Evolutionary conservation across 1,140 invertebrate species (phyloP), one percentile per base, ranked within the genome.

Genomic region (Cyclargus thomasi): DNA sequence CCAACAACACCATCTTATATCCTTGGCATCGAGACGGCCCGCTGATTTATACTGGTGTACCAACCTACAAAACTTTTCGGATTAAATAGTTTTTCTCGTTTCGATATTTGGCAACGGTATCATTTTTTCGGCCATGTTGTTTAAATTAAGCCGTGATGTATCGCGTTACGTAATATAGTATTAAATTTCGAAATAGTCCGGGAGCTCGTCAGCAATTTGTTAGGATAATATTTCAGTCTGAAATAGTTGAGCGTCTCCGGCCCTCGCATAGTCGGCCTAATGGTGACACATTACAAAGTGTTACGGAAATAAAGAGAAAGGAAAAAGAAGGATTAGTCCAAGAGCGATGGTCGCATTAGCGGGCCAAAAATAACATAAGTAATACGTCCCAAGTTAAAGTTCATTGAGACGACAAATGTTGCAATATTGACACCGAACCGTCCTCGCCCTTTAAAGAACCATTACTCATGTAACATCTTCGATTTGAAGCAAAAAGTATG

Each of bases 61-160:
- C 86, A 90, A 87, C 85, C 87, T 87, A 90, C 85, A 84, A 87
- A 88, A 90, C 75, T 89, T 86, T 81, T 81, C 78, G 79, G 81
- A 89, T 88, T 89, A 88, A 87, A 88, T 86, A 88, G 86, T 89
- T 88, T 88, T 84, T 83, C 80, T 83, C 77, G 77, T 82, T 82
- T 78, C 80, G 80, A 89, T 85, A 86, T 86, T 89, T 89, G 86
- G 80, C 84, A 86, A 81, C 82, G 74, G 70, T 70, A 81, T 67
- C 78, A 78, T 81, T 85, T 85, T 80, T 81, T 75, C 63, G 67
- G 72, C 71, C 73, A 70, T 67, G 62, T 64, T 62, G 67, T 73
- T 80, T 75, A 79, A 78, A 77, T 82, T 75, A 76, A 74, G 64
- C 21, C 69, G 67, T 74, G 70, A 70, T 62, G 69, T 73, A 53